Percentiles rank a stretch among this genome's conserved stretches.
Evolutionary conservation across 2,113 vertebrate genomes (phyloP).

Genomic region (Phoxinus phoxinus): DNA sequence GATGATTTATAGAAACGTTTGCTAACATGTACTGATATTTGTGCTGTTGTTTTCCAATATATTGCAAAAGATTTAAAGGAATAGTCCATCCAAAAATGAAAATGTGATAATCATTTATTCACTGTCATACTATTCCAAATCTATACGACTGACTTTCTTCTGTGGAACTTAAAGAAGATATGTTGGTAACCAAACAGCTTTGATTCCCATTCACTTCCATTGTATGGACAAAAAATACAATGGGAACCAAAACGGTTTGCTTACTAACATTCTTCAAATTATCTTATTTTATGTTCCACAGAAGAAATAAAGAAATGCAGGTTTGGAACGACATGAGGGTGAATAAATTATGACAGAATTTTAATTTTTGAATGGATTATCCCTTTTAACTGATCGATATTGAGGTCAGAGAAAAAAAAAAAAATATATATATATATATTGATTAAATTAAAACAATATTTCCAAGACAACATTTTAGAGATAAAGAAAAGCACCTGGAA

Average conservation of each 20-base stretch:
- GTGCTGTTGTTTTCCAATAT: background rate
- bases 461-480: background rate
- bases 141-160: background rate
- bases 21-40: too few relatives aligned
- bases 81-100: background rate
- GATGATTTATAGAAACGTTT: background rate
- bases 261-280: background rate
- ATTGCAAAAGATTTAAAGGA: background rate
- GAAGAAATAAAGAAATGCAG: too few relatives aligned
- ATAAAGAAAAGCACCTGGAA: background rate
- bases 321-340: too few relatives aligned
- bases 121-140: background rate
- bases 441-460: background rate
- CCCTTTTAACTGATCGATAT: background rate
- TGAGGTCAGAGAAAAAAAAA: background rate
- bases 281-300: background rate
- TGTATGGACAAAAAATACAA: background rate
- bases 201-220: background rate
- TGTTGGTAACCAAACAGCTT: background rate
- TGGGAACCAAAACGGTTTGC: background rate
- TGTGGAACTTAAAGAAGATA: background rate
- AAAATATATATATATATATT: background rate
- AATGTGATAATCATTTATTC: too few relatives aligned
- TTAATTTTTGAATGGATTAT: too few relatives aligned
- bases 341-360: too few relatives aligned